Evolutionary conservation across 2,113 vertebrate species (phyloP), one percentile per base, ranked within the genome.

Genomic region (Odocoileus virginianus): DNA sequence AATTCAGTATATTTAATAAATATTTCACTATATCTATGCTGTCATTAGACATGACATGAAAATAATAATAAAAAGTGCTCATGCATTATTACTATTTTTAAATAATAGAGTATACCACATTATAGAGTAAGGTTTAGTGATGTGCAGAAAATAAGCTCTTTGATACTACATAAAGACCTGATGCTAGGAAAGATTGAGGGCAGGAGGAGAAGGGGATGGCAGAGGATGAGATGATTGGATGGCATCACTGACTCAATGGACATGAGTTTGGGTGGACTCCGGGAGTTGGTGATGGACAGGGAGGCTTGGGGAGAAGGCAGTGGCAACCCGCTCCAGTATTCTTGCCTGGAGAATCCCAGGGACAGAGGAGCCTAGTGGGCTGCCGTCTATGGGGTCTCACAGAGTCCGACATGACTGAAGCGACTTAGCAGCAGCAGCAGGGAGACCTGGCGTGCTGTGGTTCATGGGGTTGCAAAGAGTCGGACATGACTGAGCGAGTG

Each of bases 71-170:
- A 76, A 76, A 76, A 76, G 88, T 55, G 9, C 40, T 54, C 61
- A 81, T 79, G 30, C 10, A 30, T 97, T 83, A 78, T 61, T 88
- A 17, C 52, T 74, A 13, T 81, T 92, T 97, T 92, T 84, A 96
- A 89, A 71, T 67, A 87, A 83, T 76, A 21, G 36, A 94, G 21
- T 15, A 2, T 0, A 16, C 89, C 61, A 15, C 67, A 82, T 90
- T 89, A 64, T 60, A 89, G 96, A 96, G 78, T 33, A 79, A 61
- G 1, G 21, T 81, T 85, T 71, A 61, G 12, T 40, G 27, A 87
- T 52, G 25, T 57, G 30, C 14, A 89, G 33, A 57, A 64, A 67
- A 58, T 19, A 85, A 89, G 45, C 3, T 27, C 36, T 90, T 92
- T 89, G 92, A 81, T 27, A 60, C 67, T 47, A n/a, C 33, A 36